Conservation (phyloP, 1,140 invertebrate species). For the Sminthurides bifidus region DNA sequence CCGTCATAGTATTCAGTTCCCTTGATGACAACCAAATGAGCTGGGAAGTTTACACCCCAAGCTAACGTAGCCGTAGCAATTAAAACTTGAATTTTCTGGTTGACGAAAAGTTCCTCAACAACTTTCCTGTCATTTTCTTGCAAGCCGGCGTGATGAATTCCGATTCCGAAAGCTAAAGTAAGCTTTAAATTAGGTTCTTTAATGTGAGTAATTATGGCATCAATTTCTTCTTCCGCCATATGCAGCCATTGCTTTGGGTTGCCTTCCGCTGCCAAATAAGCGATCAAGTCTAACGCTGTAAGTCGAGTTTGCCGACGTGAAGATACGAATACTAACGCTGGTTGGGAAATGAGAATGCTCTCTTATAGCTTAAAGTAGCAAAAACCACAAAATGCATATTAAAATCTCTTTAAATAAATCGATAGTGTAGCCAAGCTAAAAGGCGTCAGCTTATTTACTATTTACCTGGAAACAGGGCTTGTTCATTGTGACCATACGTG, state of each 20-base stretch:
- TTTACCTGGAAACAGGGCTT: constrained; percentile 83
- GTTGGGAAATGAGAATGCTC: constrained; percentile 83
- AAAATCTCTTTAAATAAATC: constrained; percentile 2
- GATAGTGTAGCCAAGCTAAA: constrained; percentile 1
- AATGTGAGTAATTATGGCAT: constrained; percentile 59
- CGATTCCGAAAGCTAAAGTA: constrained; percentile 92
- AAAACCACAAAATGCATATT: constrained; percentile 7
- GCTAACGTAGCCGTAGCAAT: constrained; percentile 87
- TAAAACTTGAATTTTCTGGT: constrained; percentile 79
- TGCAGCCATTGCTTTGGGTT: constrained; percentile 92
- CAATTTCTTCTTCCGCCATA: constrained; percentile 73
- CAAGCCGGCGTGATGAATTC: constrained; percentile 93
- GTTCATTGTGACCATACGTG: constrained; percentile 99
- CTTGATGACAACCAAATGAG: constrained; percentile 71
- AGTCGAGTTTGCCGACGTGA: constrained; percentile 93
- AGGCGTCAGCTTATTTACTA: constrained; percentile 6
- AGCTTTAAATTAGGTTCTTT: constrained; percentile 86
- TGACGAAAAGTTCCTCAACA: constrained; percentile 91
- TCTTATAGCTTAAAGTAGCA: constrained; percentile 56
- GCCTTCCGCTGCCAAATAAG: constrained; percentile 77
- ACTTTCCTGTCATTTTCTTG: constrained; percentile 80
- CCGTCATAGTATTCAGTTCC: constrained; percentile 98
- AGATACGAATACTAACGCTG: constrained; percentile 90
- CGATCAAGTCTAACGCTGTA: constrained; percentile 91
- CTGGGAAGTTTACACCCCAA: constrained; percentile 98